Base-by-base conservation (phyloP, 2,797 vertebrate species). In the Phaenicophaeus curvirostris region DNA sequence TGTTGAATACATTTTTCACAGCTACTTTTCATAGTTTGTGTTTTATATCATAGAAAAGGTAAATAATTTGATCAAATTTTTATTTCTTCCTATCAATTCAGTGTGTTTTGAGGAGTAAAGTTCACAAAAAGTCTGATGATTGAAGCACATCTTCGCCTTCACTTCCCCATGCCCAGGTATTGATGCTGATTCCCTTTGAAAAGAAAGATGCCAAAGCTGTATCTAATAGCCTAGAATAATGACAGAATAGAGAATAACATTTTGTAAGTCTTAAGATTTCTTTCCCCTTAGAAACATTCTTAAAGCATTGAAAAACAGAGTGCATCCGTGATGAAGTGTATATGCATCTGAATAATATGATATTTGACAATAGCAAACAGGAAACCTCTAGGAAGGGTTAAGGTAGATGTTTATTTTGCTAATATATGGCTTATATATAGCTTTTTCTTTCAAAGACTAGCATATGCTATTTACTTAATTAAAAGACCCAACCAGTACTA, bases 141-240 rank as follows among this genome's bases (percentile, higher is more conserved):
- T 72, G 28, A 13, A 78, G 2, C 1, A 15, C 2, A 30, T 50
- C 6, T 74, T 7, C 6, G 13, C 24, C 9, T 74, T 31, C 11
- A 4, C 1, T 20, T n/a, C 15, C 6, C 19, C 2, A 3, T 15
- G 1, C 19, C n/a, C 35, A 46, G 27, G 20, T 48, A 21, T 9
- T 37, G 9, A 3, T 77, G 23, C 17, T 31, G 41, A 63, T 53
- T 71, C 21, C 11, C 8, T 41, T 18, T 71, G 55, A 35, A 85
- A 58, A 50, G 0, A 54, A 24, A 66, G 16, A 44, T 42, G 15
- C 2, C 6, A 18, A 39, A 31, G 25, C 48, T 66, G 30, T 35
- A 42, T 53, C 4, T 83, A 28, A 42, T 57, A 37, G 14, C 25
- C 41, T 55, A 21, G 31, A 63, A 51, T 69, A 68, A 66, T 2